Conservation (phyloP, 2,113 vertebrate genomes). For the Notarius quadriscutis region DNA sequence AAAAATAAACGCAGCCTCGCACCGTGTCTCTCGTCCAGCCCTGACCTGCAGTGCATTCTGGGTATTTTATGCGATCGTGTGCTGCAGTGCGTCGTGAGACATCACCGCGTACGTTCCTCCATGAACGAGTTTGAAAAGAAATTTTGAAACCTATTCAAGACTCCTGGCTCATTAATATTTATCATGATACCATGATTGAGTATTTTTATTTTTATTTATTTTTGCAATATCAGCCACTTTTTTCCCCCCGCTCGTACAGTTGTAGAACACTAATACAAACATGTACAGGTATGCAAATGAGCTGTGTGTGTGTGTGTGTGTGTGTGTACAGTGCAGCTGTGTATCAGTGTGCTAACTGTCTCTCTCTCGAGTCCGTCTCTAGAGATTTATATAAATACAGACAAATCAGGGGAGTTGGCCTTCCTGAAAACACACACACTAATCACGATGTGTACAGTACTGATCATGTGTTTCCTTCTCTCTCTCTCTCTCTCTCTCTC, state of each 20-base stretch:
- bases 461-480: conserved; percentile 1
- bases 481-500: neutral
- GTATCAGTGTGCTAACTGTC: conserved; percentile 45
- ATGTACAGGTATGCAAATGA: neutral
- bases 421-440: conserved; percentile 25
- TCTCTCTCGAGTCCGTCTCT: conserved; percentile 31
- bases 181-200: neutral
- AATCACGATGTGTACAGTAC: neutral
- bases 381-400: conserved; percentile 46
- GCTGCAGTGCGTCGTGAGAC: neutral
- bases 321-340: conserved; percentile 41
- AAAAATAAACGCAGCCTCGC: neutral
- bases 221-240: neutral
- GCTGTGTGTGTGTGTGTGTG: conserved; percentile 27
- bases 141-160: neutral
- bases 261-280: neutral
- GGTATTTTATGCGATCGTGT: neutral
- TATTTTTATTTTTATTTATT: neutral
- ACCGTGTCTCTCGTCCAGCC: neutral
- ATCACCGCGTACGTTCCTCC: neutral
- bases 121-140: neutral
- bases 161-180: neutral
- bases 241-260: neutral
- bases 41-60: neutral
- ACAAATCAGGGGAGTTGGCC: conserved; percentile 44